These are phyloP conservation scores for Alfaro cultratus DNA, from an alignment of 2,797 vertebrate species.

Conservation along the genomic window DNA sequence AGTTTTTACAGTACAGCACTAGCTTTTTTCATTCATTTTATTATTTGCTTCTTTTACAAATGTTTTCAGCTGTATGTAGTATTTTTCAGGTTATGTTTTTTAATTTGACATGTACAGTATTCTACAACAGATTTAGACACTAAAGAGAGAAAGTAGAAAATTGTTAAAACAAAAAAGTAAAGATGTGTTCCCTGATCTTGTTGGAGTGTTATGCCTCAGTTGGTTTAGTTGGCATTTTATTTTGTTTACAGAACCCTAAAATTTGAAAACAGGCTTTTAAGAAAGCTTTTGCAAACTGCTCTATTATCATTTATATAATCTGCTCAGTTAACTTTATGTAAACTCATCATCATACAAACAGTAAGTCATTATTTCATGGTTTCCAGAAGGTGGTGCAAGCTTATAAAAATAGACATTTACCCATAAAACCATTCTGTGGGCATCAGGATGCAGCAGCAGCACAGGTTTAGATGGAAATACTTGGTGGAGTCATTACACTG, in stretches of 20 bases:
- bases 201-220: neutral
- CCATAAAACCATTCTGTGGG: slow-evolving; percentile 3
- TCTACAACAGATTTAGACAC: slow-evolving; percentile 1
- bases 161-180: neutral
- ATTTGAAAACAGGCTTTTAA: neutral
- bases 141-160: neutral
- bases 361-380: slow-evolving; percentile 19
- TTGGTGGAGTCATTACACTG: neutral
- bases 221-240: neutral
- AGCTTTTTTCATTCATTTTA: slow-evolving; percentile 42
- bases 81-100: slow-evolving; percentile 51
- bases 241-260: neutral
- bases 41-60: slow-evolving; percentile 42
- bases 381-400: slow-evolving; percentile 60
- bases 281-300: slow-evolving; percentile 16
- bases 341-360: slow-evolving; percentile 11
- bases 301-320: slow-evolving; percentile 22
- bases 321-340: slow-evolving; percentile 12
- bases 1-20: slow-evolving; percentile 13
- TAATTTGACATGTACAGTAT: slow-evolving; percentile 20
- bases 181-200: neutral
- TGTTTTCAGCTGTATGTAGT: slow-evolving; percentile 67
- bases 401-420: neutral
- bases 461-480: slow-evolving; percentile 2
- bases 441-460: slow-evolving; percentile 15